phyloP scores from a whole-genome alignment of 2,113 vertebrate species.

The Aegotheles bennettii region DNA sequence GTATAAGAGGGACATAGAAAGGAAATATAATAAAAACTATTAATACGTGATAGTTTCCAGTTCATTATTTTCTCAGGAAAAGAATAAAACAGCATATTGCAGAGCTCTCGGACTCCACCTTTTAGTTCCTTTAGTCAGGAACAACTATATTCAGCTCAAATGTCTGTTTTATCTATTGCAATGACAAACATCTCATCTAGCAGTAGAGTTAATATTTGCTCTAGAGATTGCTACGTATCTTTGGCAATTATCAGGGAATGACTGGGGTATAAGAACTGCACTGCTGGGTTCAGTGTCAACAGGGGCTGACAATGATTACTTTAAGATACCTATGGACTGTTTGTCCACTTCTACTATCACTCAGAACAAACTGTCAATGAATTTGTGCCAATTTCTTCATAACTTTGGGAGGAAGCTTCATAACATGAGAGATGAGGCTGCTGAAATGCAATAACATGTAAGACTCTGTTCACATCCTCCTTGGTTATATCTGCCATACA shows the following conservation, averaged over 20 bases:
- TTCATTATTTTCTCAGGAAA: slow-evolving; percentile 38
- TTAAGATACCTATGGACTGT: not conserved
- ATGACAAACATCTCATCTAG: not conserved
- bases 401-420: not conserved
- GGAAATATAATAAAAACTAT: not conserved
- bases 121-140: not conserved
- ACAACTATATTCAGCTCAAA: not conserved
- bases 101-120: not conserved
- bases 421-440: not conserved
- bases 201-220: not conserved
- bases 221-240: not conserved
- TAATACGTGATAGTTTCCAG: not conserved
- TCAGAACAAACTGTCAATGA: not conserved
- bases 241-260: not conserved
- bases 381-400: not conserved
- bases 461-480: not conserved
- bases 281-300: not conserved
- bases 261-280: not conserved
- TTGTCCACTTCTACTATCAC: not conserved
- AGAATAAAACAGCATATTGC: not conserved
- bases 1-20: not conserved
- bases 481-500: not conserved
- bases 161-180: not conserved
- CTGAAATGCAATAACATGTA: not conserved
- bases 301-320: not conserved